Conservation (phyloP, 2,113 vertebrate species). For the Pelecanus crispus region DNA sequence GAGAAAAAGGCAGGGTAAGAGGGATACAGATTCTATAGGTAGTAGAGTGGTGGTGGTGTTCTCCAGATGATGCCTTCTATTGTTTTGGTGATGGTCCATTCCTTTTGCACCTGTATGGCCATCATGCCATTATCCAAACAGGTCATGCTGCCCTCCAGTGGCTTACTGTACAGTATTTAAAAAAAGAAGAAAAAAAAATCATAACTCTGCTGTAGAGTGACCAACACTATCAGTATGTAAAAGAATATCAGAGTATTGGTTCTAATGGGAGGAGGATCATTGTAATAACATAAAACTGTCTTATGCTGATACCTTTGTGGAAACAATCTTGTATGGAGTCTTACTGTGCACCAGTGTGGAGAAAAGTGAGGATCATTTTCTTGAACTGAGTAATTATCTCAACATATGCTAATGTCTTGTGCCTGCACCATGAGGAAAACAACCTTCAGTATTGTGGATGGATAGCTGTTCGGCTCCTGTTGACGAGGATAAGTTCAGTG, state of each 20-base stretch:
- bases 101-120: neutral
- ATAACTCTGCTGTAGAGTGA: neutral
- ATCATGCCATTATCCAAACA: conserved; percentile 3
- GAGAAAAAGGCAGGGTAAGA: neutral
- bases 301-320: neutral
- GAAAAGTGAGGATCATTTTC: neutral
- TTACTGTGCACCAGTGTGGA: neutral
- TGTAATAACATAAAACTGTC: neutral
- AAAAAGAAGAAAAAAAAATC: neutral
- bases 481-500: neutral
- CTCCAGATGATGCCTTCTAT: neutral
- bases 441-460: neutral
- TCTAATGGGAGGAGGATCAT: neutral
- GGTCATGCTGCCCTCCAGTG: conserved; percentile 51
- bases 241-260: neutral
- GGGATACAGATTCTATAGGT: neutral
- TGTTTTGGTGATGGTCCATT: neutral
- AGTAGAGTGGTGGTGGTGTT: neutral
- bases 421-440: neutral
- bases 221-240: neutral
- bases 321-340: neutral
- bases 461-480: neutral
- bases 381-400: neutral
- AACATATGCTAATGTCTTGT: neutral
- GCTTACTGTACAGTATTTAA: neutral